phyloP scores from a whole-genome alignment of 1,140 invertebrate genomes.

The Liolophura sinensis region DNA sequence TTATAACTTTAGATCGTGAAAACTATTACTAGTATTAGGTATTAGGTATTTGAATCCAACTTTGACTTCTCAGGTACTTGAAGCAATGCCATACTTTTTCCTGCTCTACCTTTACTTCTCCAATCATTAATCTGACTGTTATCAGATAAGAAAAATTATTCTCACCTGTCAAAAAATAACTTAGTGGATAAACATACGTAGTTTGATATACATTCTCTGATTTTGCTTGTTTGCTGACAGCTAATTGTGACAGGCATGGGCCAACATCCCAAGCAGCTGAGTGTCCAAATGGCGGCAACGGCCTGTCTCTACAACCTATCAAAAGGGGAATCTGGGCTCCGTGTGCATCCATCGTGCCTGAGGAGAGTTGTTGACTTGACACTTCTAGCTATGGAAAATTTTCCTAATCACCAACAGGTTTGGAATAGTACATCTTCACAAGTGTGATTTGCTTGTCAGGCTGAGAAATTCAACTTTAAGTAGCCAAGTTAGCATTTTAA shows the following conservation, averaged over 20 bases:
- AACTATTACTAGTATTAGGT: too few relatives aligned
- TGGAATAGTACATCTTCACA: background rate
- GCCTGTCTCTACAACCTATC: conserved; percentile 82
- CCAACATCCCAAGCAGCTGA: conserved; percentile 68
- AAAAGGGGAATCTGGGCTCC: conserved; percentile 68
- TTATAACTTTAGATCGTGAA: too few relatives aligned
- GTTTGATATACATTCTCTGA: background rate
- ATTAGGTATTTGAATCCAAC: too few relatives aligned
- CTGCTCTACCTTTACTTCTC: too few relatives aligned
- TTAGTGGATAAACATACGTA: background rate
- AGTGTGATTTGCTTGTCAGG: background rate
- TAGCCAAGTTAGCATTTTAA: background rate
- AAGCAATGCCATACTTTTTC: too few relatives aligned
- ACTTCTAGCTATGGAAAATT: conserved; percentile 73
- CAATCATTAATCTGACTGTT: background rate
- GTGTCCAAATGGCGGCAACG: conserved; percentile 79
- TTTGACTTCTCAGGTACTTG: too few relatives aligned
- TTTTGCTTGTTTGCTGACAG: conserved; percentile 50
- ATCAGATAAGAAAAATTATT: background rate
- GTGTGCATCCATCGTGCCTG: conserved; percentile 71
- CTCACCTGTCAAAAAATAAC: background rate
- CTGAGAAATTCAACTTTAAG: background rate
- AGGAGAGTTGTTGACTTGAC: conserved; percentile 72
- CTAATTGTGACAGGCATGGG: conserved; percentile 74
- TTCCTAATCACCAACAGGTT: conserved; percentile 69